These are phyloP conservation scores for Epistrophella euchroma DNA, from an alignment of 2,888 invertebrate genomes.

Conservation along the genomic window DNA sequence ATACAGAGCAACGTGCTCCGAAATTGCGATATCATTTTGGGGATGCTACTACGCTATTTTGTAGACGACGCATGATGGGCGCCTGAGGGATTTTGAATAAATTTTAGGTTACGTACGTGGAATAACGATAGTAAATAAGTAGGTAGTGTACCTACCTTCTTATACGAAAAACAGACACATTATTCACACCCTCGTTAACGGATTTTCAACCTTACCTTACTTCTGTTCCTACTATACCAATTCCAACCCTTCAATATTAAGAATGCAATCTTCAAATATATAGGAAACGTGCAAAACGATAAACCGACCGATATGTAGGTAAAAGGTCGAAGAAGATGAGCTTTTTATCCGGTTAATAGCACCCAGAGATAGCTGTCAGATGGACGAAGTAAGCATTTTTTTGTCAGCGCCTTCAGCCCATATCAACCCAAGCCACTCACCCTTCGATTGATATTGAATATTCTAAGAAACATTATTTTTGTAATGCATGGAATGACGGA, in stretches of 20 bases:
- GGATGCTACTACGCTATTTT: neutral
- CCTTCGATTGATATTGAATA: constrained; percentile 57
- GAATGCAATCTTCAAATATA: constrained; percentile 41
- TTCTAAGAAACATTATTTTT: constrained; percentile 43
- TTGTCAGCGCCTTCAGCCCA: neutral
- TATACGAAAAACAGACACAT: constrained; percentile 60
- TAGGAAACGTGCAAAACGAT: constrained; percentile 15
- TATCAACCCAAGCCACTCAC: neutral
- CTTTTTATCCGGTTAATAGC: constrained; percentile 62
- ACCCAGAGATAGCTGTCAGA: constrained; percentile 40
- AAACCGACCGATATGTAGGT: constrained; percentile 19
- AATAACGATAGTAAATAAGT: constrained; percentile 50
- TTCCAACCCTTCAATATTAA: constrained; percentile 8
- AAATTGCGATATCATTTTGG: constrained; percentile 33
- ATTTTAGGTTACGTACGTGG: constrained; percentile 44
- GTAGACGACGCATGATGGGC: constrained; percentile 4
- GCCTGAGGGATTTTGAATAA: constrained; percentile 48
- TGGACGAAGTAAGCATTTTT: constrained; percentile 2
- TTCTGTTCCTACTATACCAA: no score
- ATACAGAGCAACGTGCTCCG: constrained; percentile 9
- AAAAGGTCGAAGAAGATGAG: constrained; percentile 52
- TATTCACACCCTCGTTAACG: constrained; percentile 44
- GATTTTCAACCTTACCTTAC: constrained; percentile 25
- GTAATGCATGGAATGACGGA: constrained; percentile 21
- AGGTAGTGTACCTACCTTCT: constrained; percentile 32